phyloP scores from a whole-genome alignment of 2,113 vertebrate species.

The Dolichallabes microphthalmus region DNA sequence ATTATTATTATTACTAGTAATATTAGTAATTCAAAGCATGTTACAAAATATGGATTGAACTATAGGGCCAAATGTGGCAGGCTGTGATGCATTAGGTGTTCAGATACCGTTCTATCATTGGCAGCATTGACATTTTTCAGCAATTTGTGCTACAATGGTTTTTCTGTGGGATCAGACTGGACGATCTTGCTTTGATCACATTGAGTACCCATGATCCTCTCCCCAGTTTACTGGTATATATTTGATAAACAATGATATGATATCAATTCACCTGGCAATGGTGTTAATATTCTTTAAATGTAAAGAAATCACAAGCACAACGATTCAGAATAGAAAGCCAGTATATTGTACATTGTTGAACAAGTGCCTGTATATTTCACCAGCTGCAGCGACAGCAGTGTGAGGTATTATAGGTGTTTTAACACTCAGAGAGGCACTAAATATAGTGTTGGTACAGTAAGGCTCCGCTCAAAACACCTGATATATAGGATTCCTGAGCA shows the following conservation, averaged over 20 bases:
- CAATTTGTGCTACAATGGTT: no score
- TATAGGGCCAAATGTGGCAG: no score
- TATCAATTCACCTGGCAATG: no score
- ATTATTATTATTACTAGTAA: not conserved
- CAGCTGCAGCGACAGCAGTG: constrained; percentile 34
- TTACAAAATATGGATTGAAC: not conserved
- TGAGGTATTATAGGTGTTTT: constrained; percentile 37
- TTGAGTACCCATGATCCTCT: no score
- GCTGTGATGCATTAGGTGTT: no score
- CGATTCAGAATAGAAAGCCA: constrained; percentile 21
- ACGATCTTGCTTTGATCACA: no score
- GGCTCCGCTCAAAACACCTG: constrained; percentile 39
- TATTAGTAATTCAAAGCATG: not conserved
- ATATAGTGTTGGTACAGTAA: constrained; percentile 37
- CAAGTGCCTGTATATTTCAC: constrained; percentile 28
- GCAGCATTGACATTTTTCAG: no score
- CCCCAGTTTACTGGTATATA: no score
- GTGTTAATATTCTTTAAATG: not conserved
- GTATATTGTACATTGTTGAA: constrained; percentile 32
- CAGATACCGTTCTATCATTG: no score
- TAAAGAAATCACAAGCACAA: constrained; percentile 17
- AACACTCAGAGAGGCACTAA: constrained; percentile 44
- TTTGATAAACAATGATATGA: no score
- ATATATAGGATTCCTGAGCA: constrained; percentile 40
- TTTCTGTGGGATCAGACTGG: no score